Evolutionary conservation across 2,797 vertebrate genomes (phyloP).

Genomic region (Eidolon dupreanum): DNA sequence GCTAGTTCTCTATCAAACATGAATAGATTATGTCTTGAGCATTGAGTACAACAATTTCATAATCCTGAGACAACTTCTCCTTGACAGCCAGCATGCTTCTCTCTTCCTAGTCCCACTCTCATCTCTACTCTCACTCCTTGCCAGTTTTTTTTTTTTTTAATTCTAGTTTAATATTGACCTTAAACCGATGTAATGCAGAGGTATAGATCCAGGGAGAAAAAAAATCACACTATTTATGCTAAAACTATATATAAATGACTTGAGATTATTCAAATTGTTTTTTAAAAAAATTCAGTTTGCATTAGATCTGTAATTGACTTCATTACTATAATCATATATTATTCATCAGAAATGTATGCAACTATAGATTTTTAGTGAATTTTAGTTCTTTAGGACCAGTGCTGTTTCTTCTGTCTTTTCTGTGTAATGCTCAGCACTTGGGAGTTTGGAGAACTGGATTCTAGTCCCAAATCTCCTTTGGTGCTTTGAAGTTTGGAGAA

Average conservation of each 20-base stretch:
- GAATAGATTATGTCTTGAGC: not conserved
- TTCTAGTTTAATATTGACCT: slow-evolving; percentile 38
- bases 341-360: not conserved
- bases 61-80: not conserved
- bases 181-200: slow-evolving; percentile 31
- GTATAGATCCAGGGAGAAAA: not conserved
- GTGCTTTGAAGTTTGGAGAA: not conserved
- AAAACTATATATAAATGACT: slow-evolving; percentile 2
- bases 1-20: not conserved
- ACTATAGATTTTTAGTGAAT: not conserved
- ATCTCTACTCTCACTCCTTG: not conserved
- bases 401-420: not conserved
- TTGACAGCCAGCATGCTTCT: not conserved
- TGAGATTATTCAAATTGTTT: not conserved
- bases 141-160: not conserved
- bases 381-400: not conserved
- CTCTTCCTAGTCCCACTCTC: not conserved
- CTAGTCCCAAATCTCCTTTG: not conserved
- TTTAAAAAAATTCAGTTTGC: not conserved
- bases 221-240: not conserved
- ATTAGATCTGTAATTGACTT: not conserved
- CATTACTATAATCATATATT: not conserved
- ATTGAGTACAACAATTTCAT: not conserved
- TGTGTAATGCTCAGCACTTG: not conserved
- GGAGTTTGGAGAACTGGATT: not conserved